Percentiles rank a stretch among this genome's conserved stretches.
Conservation (phyloP, 2,797 vertebrate genomes). For the Crenichthys baileyi region DNA sequence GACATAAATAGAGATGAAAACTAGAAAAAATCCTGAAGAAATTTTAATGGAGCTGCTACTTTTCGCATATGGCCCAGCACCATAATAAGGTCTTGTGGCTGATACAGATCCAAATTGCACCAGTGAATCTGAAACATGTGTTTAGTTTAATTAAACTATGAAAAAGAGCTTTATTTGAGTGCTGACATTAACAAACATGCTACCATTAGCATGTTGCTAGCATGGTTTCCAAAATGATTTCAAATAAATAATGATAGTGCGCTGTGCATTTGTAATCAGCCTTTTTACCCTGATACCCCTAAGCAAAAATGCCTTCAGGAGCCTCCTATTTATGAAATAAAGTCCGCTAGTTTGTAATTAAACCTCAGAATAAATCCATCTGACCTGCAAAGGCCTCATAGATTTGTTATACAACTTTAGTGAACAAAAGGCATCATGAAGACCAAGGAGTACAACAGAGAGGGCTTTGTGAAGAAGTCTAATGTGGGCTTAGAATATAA, state of each 20-base stretch:
- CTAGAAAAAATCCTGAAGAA: background rate
- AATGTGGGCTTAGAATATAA: background rate
- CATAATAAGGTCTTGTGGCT: background rate
- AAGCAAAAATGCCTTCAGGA: background rate
- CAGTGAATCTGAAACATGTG: background rate
- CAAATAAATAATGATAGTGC: too few relatives aligned
- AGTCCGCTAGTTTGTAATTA: background rate
- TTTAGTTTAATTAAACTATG: background rate
- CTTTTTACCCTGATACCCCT: too few relatives aligned
- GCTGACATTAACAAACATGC: background rate
- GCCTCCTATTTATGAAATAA: background rate
- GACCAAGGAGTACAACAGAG: background rate
- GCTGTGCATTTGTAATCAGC: too few relatives aligned
- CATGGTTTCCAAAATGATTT: too few relatives aligned
- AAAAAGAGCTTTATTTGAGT: background rate
- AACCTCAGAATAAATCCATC: background rate
- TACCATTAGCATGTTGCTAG: background rate
- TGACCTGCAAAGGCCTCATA: too few relatives aligned
- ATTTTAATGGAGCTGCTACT: background rate
- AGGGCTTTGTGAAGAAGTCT: background rate
- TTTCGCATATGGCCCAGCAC: background rate
- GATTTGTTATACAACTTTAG: too few relatives aligned
- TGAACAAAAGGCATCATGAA: background rate
- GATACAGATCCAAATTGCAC: background rate
- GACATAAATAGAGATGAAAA: conserved; percentile 24